These are phyloP conservation scores for Rhimphoctona megacephalus DNA, from an alignment of 2,888 invertebrate genomes.

Conservation along the genomic window DNA sequence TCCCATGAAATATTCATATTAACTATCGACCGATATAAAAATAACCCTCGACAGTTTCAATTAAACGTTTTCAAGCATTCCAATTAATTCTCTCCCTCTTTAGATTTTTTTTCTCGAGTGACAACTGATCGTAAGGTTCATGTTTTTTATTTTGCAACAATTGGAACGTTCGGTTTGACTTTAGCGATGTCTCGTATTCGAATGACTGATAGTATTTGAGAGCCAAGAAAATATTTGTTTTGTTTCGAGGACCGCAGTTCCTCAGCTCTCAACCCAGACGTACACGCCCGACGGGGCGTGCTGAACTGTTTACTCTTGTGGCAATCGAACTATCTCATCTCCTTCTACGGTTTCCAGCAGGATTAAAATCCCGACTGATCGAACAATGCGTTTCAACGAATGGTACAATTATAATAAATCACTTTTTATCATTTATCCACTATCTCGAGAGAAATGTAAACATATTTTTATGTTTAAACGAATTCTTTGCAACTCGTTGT, in stretches of 20 bases:
- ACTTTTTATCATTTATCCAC: not conserved
- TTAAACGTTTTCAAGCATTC: not conserved
- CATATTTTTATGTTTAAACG: not conserved
- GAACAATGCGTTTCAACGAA: not conserved
- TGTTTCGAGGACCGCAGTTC: conserved; percentile 18
- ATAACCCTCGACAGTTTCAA: not conserved
- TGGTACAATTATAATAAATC: not conserved
- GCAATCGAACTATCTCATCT: conserved; percentile 43
- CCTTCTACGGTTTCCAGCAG: conserved; percentile 30
- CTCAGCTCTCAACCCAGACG: conserved; percentile 24
- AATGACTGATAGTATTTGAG: not conserved
- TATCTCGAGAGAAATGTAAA: not conserved
- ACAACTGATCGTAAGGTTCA: not conserved
- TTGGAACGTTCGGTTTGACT: not conserved
- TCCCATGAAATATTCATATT: not conserved
- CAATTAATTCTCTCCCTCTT: not conserved
- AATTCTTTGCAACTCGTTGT: not conserved
- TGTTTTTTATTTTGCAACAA: not conserved
- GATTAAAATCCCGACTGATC: not conserved
- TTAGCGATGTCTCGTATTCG: conserved; percentile 8
- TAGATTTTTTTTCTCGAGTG: not conserved
- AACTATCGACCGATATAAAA: not conserved
- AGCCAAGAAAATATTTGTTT: conserved; percentile 35
- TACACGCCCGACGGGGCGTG: conserved; percentile 52
- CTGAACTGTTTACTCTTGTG: conserved; percentile 58